Evolutionary conservation across 2,888 invertebrate species (phyloP).

Genomic region (Lamellibrachia satsuma): DNA sequence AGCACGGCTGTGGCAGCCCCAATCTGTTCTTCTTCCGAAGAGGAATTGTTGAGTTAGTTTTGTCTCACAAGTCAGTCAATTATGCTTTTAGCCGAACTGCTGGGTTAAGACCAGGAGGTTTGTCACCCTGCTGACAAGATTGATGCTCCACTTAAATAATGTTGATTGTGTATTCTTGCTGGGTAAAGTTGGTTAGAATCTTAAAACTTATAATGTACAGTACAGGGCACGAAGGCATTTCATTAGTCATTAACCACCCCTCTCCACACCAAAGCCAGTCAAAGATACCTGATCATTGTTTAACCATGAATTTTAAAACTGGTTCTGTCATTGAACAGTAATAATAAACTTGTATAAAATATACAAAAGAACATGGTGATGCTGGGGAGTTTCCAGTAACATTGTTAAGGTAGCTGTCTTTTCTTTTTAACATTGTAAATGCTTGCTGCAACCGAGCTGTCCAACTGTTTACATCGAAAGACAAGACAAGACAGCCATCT

Average conservation of each 20-base stretch:
- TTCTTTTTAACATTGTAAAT: not conserved
- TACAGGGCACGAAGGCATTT: not conserved
- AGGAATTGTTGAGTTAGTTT: slow-evolving; percentile 12
- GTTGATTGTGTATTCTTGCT: not conserved
- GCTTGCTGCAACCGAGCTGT: not conserved
- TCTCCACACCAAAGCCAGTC: not conserved
- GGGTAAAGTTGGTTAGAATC: slow-evolving; percentile 9
- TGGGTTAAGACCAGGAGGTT: not conserved
- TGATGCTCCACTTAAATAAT: not conserved
- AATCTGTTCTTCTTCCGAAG: not conserved
- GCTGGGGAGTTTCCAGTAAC: not conserved
- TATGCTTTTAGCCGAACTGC: not conserved
- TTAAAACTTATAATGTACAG: not conserved
- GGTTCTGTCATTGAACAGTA: not conserved
- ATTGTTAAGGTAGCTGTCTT: not conserved
- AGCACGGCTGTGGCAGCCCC: not conserved
- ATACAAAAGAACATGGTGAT: not conserved
- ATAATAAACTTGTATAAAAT: not conserved
- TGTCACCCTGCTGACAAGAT: slow-evolving; percentile 6
- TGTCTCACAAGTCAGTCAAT: not conserved
- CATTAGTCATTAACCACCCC: not conserved
- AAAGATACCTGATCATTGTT: not conserved
- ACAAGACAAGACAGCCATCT: not conserved
- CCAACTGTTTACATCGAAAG: not conserved
- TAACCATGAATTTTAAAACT: not conserved